Evolutionary conservation across 2,797 vertebrate genomes (phyloP).

Genomic region (Glossophaga mutica): DNA sequence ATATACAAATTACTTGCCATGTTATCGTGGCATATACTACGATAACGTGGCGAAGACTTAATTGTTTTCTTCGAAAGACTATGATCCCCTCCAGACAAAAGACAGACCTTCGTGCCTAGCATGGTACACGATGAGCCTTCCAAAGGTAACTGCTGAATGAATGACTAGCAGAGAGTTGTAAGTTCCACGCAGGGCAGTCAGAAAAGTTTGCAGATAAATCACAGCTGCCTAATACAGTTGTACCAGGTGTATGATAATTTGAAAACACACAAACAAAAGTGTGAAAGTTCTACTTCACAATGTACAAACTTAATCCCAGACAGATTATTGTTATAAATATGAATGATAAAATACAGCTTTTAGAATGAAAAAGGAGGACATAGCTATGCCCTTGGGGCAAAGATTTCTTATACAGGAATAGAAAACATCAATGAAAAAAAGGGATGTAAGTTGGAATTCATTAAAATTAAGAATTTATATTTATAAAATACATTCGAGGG

Average conservation of each 20-base stretch:
- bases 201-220: not conserved
- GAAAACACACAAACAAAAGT: not conserved
- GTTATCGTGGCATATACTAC: not conserved
- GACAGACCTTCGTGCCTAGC: not conserved
- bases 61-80: constrained; percentile 11
- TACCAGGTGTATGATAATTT: not conserved
- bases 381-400: not conserved
- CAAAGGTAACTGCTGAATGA: not conserved
- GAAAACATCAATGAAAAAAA: not conserved
- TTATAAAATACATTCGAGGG: not conserved
- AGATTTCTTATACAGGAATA: not conserved
- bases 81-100: not conserved
- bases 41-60: not conserved
- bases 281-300: not conserved
- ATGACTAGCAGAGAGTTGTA: not conserved
- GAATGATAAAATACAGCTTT: not conserved
- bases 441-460: not conserved
- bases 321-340: not conserved
- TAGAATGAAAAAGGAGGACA: not conserved
- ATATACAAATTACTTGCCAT: not conserved
- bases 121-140: not conserved
- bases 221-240: not conserved
- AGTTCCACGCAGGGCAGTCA: not conserved
- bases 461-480: not conserved
- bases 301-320: not conserved